Evolutionary conservation across 2,113 vertebrate species (phyloP).

Genomic region (Butorides virescens): DNA sequence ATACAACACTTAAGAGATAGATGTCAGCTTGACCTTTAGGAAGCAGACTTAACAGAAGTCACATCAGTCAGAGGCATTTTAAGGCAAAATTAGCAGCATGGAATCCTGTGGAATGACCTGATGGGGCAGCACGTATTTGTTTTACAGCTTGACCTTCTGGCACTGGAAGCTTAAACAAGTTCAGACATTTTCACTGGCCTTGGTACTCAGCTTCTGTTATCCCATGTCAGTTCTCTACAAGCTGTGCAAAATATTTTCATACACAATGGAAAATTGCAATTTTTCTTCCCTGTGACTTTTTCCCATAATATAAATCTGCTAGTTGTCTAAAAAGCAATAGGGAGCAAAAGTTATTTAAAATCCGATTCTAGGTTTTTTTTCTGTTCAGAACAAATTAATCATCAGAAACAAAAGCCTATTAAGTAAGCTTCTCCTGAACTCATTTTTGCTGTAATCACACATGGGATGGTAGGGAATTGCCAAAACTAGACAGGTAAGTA

Average conservation of each 20-base stretch:
- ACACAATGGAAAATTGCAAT: background rate
- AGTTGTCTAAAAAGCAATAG: background rate
- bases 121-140: background rate
- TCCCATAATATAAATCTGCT: background rate
- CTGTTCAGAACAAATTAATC: background rate
- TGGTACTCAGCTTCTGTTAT: background rate
- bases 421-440: background rate
- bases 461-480: background rate
- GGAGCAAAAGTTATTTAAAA: background rate
- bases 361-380: background rate
- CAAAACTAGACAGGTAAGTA: background rate
- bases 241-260: background rate
- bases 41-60: background rate
- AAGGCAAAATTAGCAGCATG: slow-evolving; percentile 2
- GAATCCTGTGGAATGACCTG: background rate
- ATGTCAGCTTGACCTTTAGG: background rate
- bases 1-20: background rate
- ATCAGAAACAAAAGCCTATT: background rate
- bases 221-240: background rate
- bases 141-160: background rate
- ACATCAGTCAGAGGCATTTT: background rate
- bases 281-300: background rate
- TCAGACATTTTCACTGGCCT: background rate
- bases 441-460: rapidly evolving
- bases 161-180: background rate